Percentiles rank a stretch among this genome's conserved stretches.
phyloP scores from a whole-genome alignment of 2,797 vertebrate species.

The Tapera naevia region DNA sequence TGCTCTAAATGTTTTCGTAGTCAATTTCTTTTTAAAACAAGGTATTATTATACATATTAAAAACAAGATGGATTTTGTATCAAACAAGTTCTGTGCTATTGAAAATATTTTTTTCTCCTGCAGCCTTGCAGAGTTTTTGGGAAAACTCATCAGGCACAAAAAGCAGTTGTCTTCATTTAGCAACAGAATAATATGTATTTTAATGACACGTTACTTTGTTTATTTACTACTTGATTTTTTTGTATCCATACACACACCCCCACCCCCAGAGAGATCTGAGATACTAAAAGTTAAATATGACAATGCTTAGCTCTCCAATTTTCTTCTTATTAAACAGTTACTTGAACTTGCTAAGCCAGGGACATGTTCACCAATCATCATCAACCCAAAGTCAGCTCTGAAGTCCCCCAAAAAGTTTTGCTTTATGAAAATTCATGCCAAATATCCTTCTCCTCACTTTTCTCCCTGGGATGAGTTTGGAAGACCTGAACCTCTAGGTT shows the following conservation, averaged over 20 bases:
- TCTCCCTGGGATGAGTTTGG: not conserved
- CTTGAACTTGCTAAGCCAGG: not conserved
- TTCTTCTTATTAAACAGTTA: not conserved
- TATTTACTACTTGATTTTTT: not conserved
- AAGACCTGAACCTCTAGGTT: not conserved
- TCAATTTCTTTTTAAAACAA: not conserved
- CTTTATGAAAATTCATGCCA: not conserved
- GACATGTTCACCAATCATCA: not conserved
- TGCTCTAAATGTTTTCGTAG: not conserved
- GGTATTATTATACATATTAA: not conserved
- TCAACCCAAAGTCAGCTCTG: not conserved
- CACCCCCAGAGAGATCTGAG: not conserved
- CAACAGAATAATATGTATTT: not conserved
- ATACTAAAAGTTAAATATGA: not conserved
- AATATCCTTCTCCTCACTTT: not conserved
- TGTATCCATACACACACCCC: not conserved
- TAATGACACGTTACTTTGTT: not conserved
- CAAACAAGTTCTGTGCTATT: not conserved
- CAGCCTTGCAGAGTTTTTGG: not conserved
- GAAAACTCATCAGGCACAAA: not conserved
- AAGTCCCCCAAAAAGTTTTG: not conserved
- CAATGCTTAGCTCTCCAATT: not conserved
- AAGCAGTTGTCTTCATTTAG: not conserved
- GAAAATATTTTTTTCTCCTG: not conserved
- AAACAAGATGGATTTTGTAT: not conserved